These are phyloP conservation scores for Zosterops hypoxanthus DNA, from an alignment of 2,113 vertebrate species.

Conservation along the genomic window DNA sequence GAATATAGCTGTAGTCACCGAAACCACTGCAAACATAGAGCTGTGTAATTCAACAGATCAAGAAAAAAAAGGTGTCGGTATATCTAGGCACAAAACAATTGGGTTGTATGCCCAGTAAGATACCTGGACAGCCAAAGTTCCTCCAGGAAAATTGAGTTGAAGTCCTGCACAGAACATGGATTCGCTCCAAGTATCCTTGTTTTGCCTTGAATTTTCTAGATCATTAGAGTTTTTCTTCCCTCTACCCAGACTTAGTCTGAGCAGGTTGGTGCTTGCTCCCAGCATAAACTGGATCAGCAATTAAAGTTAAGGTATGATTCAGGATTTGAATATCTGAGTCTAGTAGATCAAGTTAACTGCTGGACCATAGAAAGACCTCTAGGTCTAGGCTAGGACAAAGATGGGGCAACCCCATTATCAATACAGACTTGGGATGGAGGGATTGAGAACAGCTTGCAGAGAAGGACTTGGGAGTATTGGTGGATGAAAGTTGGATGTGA, in stretches of 20 bases:
- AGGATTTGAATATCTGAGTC: not conserved
- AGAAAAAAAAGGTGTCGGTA: not conserved
- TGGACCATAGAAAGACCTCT: not conserved
- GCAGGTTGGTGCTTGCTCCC: not conserved
- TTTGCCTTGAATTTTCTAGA: not conserved
- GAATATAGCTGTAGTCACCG: not conserved
- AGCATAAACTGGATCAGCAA: not conserved
- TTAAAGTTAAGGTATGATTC: not conserved
- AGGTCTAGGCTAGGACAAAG: not conserved
- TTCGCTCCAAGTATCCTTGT: not conserved
- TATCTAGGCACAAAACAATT: not conserved
- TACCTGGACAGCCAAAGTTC: not conserved
- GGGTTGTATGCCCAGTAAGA: not conserved
- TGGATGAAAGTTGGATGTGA: not conserved
- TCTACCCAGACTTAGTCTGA: not conserved
- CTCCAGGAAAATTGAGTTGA: not conserved
- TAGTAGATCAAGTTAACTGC: not conserved
- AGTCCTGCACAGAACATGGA: not conserved
- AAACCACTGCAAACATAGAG: not conserved
- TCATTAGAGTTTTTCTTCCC: not conserved
- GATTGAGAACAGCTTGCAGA: not conserved
- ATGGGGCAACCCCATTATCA: fast-evolving
- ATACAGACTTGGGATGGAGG: not conserved
- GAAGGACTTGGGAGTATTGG: not conserved
- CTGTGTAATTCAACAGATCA: not conserved